Evolutionary conservation across 2,113 vertebrate species (phyloP).

Genomic region (Numida meleagris): DNA sequence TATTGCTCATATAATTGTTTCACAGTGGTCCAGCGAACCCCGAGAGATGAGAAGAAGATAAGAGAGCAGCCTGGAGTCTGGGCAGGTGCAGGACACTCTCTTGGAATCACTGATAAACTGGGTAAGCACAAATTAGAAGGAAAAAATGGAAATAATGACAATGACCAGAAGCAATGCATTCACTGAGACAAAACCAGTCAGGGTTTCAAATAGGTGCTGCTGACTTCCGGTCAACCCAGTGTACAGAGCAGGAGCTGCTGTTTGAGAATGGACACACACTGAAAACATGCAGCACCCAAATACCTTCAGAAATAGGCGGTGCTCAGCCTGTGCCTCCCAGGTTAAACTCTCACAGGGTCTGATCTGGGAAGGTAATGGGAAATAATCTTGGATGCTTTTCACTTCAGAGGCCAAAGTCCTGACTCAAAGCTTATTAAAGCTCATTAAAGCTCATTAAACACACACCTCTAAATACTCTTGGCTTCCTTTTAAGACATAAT

Average conservation of each 20-base stretch:
- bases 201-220: not conserved
- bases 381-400: not conserved
- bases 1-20: slow-evolving; percentile 31
- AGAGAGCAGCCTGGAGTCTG: not conserved
- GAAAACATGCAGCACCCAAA: not conserved
- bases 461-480: not conserved
- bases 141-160: not conserved
- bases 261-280: not conserved
- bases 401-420: not conserved
- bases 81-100: not conserved
- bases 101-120: not conserved
- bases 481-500: not conserved
- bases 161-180: not conserved
- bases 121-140: not conserved
- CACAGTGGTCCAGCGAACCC: slow-evolving; percentile 14
- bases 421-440: not conserved
- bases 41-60: not conserved
- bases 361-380: not conserved
- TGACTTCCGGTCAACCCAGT: not conserved
- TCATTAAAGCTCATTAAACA: slow-evolving; percentile 9
- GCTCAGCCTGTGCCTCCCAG: not conserved
- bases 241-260: not conserved
- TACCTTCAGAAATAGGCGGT: not conserved
- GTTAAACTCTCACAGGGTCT: not conserved
- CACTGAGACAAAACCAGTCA: not conserved